phyloP scores from a whole-genome alignment of 2,113 vertebrate species.

The Manacus vitellinus region DNA sequence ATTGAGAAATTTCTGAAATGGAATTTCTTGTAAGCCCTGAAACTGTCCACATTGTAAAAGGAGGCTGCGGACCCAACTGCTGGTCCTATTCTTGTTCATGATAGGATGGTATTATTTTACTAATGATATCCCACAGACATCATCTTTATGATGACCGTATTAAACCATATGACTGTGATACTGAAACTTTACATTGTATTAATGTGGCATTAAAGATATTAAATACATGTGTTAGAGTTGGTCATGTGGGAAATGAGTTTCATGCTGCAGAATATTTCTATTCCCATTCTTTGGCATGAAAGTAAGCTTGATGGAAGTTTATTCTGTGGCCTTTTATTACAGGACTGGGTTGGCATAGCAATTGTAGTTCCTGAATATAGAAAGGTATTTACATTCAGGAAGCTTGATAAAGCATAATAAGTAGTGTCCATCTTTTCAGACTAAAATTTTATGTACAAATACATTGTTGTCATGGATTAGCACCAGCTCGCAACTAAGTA shows the following conservation, averaged over 20 bases:
- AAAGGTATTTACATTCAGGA: neutral
- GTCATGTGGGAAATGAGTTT: neutral
- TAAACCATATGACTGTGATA: neutral
- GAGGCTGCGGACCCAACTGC: neutral
- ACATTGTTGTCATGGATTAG: neutral
- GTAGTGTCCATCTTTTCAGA: neutral
- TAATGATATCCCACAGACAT: neutral
- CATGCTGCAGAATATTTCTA: neutral
- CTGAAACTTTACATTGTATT: neutral
- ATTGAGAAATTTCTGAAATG: neutral
- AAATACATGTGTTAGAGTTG: neutral
- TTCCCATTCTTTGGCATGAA: neutral
- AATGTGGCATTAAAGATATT: neutral
- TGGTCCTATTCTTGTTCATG: neutral
- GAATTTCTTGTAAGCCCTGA: neutral
- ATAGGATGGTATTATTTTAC: neutral
- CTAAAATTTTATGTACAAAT: neutral
- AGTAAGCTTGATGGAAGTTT: neutral
- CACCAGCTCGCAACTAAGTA: neutral
- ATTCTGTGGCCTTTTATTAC: neutral
- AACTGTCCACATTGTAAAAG: neutral
- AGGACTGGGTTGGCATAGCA: neutral
- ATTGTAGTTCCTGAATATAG: neutral
- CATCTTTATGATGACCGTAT: neutral
- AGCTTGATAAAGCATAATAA: neutral